These are phyloP conservation scores for Aromia moschata DNA, from an alignment of 2,888 invertebrate genomes.

Conservation along the genomic window DNA sequence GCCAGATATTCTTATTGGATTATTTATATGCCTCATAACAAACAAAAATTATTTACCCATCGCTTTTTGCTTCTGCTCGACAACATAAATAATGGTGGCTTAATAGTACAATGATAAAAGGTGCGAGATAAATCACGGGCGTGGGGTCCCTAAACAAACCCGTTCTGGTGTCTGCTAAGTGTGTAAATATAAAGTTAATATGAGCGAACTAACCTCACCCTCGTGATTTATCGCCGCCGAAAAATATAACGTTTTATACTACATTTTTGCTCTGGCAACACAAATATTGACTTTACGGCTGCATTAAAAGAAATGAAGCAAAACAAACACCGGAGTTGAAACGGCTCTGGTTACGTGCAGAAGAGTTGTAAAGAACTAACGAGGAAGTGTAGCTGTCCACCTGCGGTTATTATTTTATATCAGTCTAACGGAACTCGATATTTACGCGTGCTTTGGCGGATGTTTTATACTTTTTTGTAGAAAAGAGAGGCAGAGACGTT, in stretches of 20 bases:
- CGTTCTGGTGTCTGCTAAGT: conserved; percentile 33
- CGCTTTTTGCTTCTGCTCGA: conserved; percentile 33
- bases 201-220: conserved; percentile 22
- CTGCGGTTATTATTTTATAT: conserved; percentile 13
- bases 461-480: no score
- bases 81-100: conserved; percentile 34
- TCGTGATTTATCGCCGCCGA: conserved; percentile 28
- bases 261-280: conserved; percentile 9
- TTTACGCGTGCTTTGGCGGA: no score
- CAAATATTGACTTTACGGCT: conserved; percentile 15
- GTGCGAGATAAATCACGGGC: conserved; percentile 32
- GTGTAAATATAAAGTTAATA: conserved; percentile 34
- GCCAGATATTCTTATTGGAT: conserved; percentile 19
- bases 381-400: conserved; percentile 9
- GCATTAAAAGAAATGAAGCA: background rate
- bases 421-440: background rate
- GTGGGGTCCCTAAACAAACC: conserved; percentile 33
- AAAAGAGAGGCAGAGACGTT: no score
- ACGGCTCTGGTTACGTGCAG: background rate
- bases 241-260: conserved; percentile 20
- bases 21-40: conserved; percentile 38
- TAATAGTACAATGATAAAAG: conserved; percentile 31
- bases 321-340: background rate
- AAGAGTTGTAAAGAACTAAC: conserved; percentile 1
- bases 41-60: conserved; percentile 37